phyloP scores from a whole-genome alignment of 2,797 vertebrate genomes.

The Morelia viridis region DNA sequence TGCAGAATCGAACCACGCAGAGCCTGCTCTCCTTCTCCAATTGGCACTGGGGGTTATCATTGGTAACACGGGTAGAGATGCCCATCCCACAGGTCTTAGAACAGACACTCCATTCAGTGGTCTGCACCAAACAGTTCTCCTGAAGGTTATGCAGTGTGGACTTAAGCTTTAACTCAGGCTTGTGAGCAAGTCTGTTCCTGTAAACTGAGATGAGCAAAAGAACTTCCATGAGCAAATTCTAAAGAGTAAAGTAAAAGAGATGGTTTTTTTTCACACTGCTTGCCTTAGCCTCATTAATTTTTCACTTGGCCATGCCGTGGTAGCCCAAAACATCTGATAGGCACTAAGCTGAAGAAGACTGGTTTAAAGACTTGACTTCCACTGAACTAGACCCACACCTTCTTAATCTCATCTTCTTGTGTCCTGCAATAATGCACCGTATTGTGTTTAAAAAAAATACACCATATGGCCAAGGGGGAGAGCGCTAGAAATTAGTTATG shows the following conservation, averaged over 20 bases:
- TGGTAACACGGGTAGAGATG: slow-evolving; percentile 78
- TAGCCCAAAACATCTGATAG: neutral
- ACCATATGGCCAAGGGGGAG: neutral
- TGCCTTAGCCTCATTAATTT: neutral
- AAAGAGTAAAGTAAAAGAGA: neutral
- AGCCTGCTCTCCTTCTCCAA: slow-evolving; percentile 78
- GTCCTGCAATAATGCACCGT: neutral
- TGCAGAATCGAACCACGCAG: slow-evolving; percentile 77
- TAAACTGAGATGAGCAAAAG: slow-evolving; percentile 60
- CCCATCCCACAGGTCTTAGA: slow-evolving; percentile 79
- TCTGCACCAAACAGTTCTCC: slow-evolving; percentile 81
- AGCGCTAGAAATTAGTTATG: too few species aligned
- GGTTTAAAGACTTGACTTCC: neutral
- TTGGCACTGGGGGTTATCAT: slow-evolving; percentile 75
- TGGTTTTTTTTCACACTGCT: neutral
- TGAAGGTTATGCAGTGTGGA: slow-evolving; percentile 59
- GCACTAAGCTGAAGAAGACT: neutral
- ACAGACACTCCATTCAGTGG: slow-evolving; percentile 77
- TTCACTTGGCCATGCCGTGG: neutral
- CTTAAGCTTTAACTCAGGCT: neutral
- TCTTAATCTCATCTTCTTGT: neutral
- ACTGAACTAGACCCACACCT: neutral
- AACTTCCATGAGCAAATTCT: neutral
- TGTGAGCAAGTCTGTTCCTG: slow-evolving; percentile 55
- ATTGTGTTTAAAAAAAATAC: neutral